phyloP scores from a whole-genome alignment of 2,113 vertebrate species.

The Archocentrus centrarchus region DNA sequence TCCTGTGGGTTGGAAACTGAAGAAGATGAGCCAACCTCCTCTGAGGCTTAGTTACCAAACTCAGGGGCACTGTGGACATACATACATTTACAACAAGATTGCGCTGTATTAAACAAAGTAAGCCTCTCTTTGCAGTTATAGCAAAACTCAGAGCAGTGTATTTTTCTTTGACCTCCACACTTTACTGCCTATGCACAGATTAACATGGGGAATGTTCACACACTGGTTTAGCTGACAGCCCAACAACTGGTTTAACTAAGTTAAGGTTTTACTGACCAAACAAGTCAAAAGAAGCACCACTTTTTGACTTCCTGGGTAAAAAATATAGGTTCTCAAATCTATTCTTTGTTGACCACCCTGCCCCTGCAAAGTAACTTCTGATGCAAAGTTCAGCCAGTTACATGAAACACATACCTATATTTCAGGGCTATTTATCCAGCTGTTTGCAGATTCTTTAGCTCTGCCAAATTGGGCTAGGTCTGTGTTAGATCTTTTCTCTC shows the following conservation, averaged over 20 bases:
- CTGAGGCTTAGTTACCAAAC: slow-evolving; percentile 39
- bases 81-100: slow-evolving; percentile 19
- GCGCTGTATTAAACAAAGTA: neutral
- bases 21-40: slow-evolving; percentile 52
- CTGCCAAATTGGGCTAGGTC: neutral
- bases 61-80: slow-evolving; percentile 10
- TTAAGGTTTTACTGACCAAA: neutral
- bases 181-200: neutral
- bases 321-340: neutral
- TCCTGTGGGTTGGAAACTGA: slow-evolving; percentile 69
- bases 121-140: neutral
- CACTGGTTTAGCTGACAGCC: neutral
- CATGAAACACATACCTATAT: slow-evolving; percentile 30
- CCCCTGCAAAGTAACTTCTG: slow-evolving; percentile 13
- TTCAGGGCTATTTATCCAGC: slow-evolving; percentile 44
- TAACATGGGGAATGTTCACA: neutral
- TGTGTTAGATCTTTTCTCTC: neutral
- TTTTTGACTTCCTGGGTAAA: neutral
- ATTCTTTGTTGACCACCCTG: neutral
- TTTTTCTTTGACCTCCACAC: neutral
- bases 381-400: slow-evolving; percentile 36
- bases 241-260: slow-evolving; percentile 4
- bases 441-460: slow-evolving; percentile 20
- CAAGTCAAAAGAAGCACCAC: neutral
- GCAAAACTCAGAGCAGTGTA: neutral